A percentile compares a stretch with the other conserved stretches of the same genome.
phyloP scores from a whole-genome alignment of 2,888 invertebrate genomes.

The Noctuana brunneofusca region DNA sequence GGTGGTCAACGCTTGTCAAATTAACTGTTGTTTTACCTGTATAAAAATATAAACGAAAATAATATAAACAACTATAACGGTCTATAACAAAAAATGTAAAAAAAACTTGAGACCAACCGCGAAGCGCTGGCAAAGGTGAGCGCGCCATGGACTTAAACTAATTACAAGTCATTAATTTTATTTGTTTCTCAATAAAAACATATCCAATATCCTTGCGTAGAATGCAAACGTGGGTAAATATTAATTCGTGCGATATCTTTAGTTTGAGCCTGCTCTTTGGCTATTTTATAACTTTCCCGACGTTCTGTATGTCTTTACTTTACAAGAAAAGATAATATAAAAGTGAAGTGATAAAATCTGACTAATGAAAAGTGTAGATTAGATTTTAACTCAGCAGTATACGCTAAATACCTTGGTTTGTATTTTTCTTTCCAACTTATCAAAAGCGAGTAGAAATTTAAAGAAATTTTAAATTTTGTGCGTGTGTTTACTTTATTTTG shows the following conservation, averaged over 20 bases:
- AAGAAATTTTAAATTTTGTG: too few relatives aligned
- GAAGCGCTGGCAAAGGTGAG: conserved; percentile 21
- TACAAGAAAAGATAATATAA: too few relatives aligned
- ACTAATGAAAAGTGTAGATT: too few relatives aligned
- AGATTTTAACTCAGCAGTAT: too few relatives aligned
- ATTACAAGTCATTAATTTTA: conserved; percentile 26
- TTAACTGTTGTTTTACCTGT: neutral
- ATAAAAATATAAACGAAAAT: neutral
- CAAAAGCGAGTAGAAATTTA: too few relatives aligned
- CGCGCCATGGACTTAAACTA: conserved; percentile 22
- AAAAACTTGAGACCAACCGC: conserved; percentile 17
- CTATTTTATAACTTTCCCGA: too few relatives aligned
- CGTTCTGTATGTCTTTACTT: too few relatives aligned
- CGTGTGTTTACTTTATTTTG: too few relatives aligned
- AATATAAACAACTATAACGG: neutral
- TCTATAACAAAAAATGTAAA: neutral
- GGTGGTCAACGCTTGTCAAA: neutral
- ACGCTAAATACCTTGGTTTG: too few relatives aligned
- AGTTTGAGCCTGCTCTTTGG: neutral
- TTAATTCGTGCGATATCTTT: neutral
- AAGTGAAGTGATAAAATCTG: too few relatives aligned
- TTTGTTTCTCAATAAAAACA: conserved; percentile 8
- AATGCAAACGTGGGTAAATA: neutral
- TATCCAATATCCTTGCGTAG: conserved; percentile 1
- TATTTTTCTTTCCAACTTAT: too few relatives aligned